Percentiles rank a stretch among this genome's conserved stretches.
These are phyloP conservation scores for Orgyia antiqua DNA, from an alignment of 2,888 invertebrate species.

Conservation along the genomic window DNA sequence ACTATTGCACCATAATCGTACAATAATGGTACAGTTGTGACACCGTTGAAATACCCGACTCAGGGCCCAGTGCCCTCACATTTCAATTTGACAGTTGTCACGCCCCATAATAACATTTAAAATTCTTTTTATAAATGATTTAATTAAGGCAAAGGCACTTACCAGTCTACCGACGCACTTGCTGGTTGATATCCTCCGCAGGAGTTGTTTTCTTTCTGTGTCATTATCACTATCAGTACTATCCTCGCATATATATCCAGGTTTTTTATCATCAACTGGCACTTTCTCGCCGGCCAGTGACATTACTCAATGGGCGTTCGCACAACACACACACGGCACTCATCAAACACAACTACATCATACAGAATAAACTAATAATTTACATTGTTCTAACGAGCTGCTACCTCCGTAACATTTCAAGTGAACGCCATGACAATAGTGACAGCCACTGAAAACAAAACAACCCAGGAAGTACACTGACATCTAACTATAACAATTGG, in stretches of 20 bases:
- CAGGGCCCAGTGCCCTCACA: conserved; percentile 24
- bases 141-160: conserved; percentile 48
- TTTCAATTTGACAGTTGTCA: conserved; percentile 46
- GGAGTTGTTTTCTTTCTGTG: conserved; percentile 86
- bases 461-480: conserved; percentile 42
- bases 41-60: too few species aligned
- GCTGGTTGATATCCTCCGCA: conserved; percentile 89
- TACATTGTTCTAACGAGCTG: conserved; percentile 49
- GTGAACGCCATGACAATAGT: conserved; percentile 72
- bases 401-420: conserved; percentile 67
- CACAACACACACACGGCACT: conserved; percentile 51
- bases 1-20: too few species aligned
- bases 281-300: conserved; percentile 54
- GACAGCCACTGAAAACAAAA: conserved; percentile 74
- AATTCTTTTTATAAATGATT: conserved; percentile 1
- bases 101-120: conserved; percentile 38
- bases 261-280: conserved; percentile 47
- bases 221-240: conserved; percentile 90
- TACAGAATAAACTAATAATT: conserved; percentile 60
- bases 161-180: conserved; percentile 89
- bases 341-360: conserved; percentile 69
- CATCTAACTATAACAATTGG: conserved; percentile 33
- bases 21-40: too few species aligned
- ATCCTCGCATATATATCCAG: conserved; percentile 53
- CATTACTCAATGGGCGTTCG: conserved; percentile 61